Base-by-base conservation (phyloP, 1,140 invertebrate species). In the Pseudachorutes palmiensis region DNA sequence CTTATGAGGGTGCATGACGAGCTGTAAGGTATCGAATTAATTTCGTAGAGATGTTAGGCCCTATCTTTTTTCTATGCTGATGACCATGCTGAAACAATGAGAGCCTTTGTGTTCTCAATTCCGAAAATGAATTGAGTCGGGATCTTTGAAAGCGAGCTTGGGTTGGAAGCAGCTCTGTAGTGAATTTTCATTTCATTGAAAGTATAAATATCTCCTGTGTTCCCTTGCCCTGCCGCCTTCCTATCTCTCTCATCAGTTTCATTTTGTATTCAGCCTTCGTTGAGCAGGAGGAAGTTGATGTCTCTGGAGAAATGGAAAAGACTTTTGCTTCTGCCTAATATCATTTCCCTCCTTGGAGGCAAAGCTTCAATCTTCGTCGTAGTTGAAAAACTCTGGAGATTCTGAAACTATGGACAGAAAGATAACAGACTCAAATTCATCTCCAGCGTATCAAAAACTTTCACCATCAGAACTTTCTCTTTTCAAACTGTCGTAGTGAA, bases 241-340 rank as follows among this genome's bases (percentile, higher is more conserved):
- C 51, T 55, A 55, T 55, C 51, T 55, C 51, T 55, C 24, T 55
- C 51, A 55, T 55, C 51, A 55, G 51, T 19, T 55, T 55, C 51
- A 55, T 55, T 55, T 55, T 55, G 51, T 19, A 55, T 55, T 55
- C 51, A 55, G 24, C 14, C 24, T 55, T 22, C 51, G 9, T 55
- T 5, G 24, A 14, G 9, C 51, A 26, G 51, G 24, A 55, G 51
- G 51, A 55, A 55, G 51, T 55, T 55, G 51, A 55, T 55, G 51
- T 55, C 51, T 55, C 51, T 55, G 5, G 51, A 55, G 51, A 55
- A 24, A 55, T 16, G 51, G 51, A 55, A 24, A 26, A 41, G 36
- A 41, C 36, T 41, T 3, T 22, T 55, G 14, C 51, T 55, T 55
- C 51, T 55, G 24, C 51, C 24, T 45, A 45, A 45, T 45, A 45